Evolutionary conservation across 2,888 invertebrate genomes (phyloP).

Genomic region (Sminthurides aquaticus): DNA sequence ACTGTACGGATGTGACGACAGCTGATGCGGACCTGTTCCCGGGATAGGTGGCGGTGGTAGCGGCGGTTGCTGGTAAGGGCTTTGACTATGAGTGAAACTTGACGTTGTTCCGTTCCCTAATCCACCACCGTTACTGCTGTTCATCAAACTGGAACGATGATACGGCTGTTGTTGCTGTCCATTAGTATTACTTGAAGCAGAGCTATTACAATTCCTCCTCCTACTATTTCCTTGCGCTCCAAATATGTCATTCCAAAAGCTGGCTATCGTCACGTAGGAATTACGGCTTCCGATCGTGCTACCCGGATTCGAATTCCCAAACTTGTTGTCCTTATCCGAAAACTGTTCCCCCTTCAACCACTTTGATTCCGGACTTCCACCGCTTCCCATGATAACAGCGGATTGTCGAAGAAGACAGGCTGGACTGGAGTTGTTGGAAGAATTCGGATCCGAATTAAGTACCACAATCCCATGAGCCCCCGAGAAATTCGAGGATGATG

Average conservation of each 20-base stretch:
- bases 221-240: constrained; percentile 17
- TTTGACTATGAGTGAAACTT: background rate
- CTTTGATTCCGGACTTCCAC: constrained; percentile 11
- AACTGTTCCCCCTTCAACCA: constrained; percentile 10
- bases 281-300: constrained; percentile 31
- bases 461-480: constrained; percentile 16
- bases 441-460: constrained; percentile 34
- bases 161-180: background rate
- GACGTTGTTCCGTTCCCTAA: constrained; percentile 7
- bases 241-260: constrained; percentile 43
- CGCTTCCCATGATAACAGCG: constrained; percentile 8
- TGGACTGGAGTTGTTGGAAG: constrained; percentile 40
- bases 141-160: constrained; percentile 1
- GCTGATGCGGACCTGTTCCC: constrained; percentile 18
- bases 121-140: background rate
- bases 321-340: constrained; percentile 15
- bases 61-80: constrained; percentile 2
- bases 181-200: background rate
- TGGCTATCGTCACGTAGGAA: constrained; percentile 41
- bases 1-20: constrained; percentile 20
- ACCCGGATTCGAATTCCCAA: constrained; percentile 18
- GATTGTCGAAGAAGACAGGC: constrained; percentile 41
- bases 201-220: background rate
- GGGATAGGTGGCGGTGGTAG: background rate
- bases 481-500: constrained; percentile 23